phyloP scores from a whole-genome alignment of 2,113 vertebrate species.

The Pyxicephalus adspersus region DNA sequence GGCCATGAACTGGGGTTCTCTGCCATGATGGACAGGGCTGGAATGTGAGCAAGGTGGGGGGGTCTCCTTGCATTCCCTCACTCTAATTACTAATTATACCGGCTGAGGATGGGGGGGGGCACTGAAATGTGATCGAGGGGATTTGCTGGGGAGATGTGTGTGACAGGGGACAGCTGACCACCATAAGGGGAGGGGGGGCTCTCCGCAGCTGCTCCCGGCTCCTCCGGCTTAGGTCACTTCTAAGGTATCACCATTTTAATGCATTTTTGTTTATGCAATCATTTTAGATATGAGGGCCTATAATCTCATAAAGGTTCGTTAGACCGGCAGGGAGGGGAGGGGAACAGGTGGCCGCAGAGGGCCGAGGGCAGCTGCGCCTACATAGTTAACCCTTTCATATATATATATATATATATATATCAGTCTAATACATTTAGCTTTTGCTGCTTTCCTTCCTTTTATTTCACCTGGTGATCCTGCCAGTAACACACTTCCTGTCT shows the following conservation, averaged over 20 bases:
- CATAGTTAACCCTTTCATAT: not conserved
- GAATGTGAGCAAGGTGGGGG: not conserved
- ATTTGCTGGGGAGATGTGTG: slow-evolving; percentile 32
- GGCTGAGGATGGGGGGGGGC: not conserved
- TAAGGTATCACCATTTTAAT: slow-evolving; percentile 55
- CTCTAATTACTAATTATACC: slow-evolving; percentile 54
- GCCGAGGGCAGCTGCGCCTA: slow-evolving; percentile 28
- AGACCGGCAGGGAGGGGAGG: not conserved
- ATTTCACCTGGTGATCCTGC: no score
- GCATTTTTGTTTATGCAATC: slow-evolving; percentile 54
- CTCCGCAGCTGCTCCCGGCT: slow-evolving; percentile 37
- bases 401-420: no score
- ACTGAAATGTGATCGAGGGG: slow-evolving; percentile 46
- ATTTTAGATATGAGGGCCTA: slow-evolving; percentile 38
- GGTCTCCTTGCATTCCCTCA: not conserved
- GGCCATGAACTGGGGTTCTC: not conserved
- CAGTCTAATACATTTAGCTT: no score
- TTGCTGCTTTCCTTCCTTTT: no score
- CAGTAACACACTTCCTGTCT: no score
- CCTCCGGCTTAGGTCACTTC: slow-evolving; percentile 41
- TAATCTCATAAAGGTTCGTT: slow-evolving; percentile 47
- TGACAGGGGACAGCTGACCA: slow-evolving; percentile 52
- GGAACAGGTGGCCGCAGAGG: slow-evolving; percentile 39
- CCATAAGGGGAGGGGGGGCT: not conserved
- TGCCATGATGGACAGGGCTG: slow-evolving; percentile 36